A percentile compares a stretch with the other conserved stretches of the same genome.
Conservation (phyloP, 2,113 vertebrate species). For the Chlamydotis undulata region DNA sequence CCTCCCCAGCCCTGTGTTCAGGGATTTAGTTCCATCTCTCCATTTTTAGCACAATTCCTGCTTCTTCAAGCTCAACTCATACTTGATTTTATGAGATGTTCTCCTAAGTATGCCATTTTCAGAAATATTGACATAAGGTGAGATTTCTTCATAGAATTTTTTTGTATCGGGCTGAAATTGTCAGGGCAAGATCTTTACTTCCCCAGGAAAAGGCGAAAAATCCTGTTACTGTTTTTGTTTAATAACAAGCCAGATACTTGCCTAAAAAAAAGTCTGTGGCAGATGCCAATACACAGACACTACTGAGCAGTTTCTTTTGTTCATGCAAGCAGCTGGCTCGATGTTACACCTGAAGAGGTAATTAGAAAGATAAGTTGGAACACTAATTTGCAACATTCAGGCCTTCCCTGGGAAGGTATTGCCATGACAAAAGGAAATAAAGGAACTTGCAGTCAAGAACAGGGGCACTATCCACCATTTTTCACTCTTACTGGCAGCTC, state of each 20-base stretch:
- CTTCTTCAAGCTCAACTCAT: not conserved
- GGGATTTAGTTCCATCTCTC: not conserved
- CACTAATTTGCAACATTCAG: slow-evolving; percentile 68
- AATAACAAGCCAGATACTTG: not conserved
- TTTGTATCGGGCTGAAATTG: not conserved
- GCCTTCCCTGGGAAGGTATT: slow-evolving; percentile 66
- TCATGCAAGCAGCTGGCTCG: slow-evolving; percentile 31
- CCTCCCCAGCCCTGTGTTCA: not conserved
- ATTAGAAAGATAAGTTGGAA: slow-evolving; percentile 66
- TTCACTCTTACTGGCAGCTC: slow-evolving; percentile 72
- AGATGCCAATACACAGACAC: not conserved
- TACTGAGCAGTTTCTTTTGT: not conserved
- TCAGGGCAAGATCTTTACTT: not conserved
- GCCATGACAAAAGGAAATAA: slow-evolving; percentile 69
- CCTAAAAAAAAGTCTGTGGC: not conserved
- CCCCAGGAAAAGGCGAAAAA: not conserved
- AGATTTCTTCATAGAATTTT: not conserved
- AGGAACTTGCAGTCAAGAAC: slow-evolving; percentile 50
- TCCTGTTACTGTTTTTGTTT: not conserved
- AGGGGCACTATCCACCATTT: slow-evolving; percentile 67
- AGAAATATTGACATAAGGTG: not conserved
- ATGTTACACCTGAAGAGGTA: slow-evolving; percentile 70
- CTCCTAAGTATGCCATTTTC: not conserved
- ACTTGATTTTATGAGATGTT: not conserved
- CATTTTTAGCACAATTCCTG: not conserved